Evolutionary conservation across 1,140 invertebrate genomes (phyloP), one percentile per base, ranked within the genome.

Genomic region (Drosophila pruinosa): DNA sequence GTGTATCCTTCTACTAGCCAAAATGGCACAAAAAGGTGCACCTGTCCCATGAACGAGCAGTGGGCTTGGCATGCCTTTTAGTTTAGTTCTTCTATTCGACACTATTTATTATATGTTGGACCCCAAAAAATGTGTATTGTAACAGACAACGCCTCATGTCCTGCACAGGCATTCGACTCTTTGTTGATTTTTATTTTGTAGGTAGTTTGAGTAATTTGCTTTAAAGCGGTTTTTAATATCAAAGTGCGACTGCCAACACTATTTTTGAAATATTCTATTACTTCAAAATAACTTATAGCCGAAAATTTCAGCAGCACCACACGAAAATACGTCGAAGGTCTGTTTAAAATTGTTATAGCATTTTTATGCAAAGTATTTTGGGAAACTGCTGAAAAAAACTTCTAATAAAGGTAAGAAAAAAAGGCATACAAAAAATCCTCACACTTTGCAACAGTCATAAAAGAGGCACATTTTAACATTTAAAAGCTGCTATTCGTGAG

Each of bases 301-400:
- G 24, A 47, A 53, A 38, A 17, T 54, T 34, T 15, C 59, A 50
- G 14, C 45, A 34, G 22, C 28, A 31, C n/a, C 17, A 53, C 14
- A 26, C 15, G 4, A 77, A 78, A 81, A 72, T 62, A 79, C 59
- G 45, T 65, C 43, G 62, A 82, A 82, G 89, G 82, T 86, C 78
- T 88, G 82, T 78, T 89, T 78, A 62, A 78, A 86, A 88, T 88
- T 78, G 75, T 88, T 88, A 88, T 89, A 78, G 75, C 72, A 68
- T 64, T 82, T 88, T 88, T 89, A 88, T 88, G 82, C 78, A 65
- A 88, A 88, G 82, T 67, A 78, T 78, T 75, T 70, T 36, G 2
- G 7, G 26, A 63, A 75, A 50, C 6, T 70, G 21, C 36, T 39
- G 56, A 70, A 28, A 19, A n/a, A 19, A 7, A 57, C 17, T 6